Evolutionary conservation across 2,113 vertebrate species (phyloP).

Genomic region (Eubucco bourcierii): DNA sequence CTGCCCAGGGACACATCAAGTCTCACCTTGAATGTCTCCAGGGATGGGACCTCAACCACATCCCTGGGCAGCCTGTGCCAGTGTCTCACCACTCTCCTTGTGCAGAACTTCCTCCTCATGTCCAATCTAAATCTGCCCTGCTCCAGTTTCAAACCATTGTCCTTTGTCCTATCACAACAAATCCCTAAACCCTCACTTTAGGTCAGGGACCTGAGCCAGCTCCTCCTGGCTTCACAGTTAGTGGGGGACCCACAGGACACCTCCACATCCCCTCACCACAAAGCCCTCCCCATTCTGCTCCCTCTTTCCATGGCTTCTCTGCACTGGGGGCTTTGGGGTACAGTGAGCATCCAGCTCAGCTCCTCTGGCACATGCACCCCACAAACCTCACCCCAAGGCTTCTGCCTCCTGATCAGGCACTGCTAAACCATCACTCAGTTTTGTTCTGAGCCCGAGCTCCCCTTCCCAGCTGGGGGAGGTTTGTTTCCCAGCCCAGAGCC

Average conservation of each 20-base stretch:
- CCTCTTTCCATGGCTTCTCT: background rate
- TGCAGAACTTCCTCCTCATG: no score
- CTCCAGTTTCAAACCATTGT: no score
- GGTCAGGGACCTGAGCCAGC: background rate
- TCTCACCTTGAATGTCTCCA: no score
- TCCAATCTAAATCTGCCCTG: no score
- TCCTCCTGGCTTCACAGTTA: background rate
- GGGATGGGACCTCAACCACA: no score
- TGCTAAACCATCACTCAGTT: accelerated
- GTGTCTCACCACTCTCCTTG: no score
- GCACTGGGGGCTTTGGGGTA: background rate
- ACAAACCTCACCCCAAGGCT: accelerated
- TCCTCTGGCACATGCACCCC: background rate
- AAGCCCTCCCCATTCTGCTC: background rate
- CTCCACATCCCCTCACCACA: background rate
- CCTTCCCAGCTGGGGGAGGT: accelerated
- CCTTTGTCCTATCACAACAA: no score
- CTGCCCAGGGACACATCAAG: no score
- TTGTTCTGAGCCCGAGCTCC: background rate
- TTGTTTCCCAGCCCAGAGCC: background rate
- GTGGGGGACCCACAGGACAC: accelerated
- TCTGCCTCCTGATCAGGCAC: accelerated
- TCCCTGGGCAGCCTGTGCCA: no score
- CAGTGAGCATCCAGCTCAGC: accelerated
- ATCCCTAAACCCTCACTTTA: background rate